Evolutionary conservation across 2,888 invertebrate genomes (phyloP).

Genomic region (Nemurella pictetii): DNA sequence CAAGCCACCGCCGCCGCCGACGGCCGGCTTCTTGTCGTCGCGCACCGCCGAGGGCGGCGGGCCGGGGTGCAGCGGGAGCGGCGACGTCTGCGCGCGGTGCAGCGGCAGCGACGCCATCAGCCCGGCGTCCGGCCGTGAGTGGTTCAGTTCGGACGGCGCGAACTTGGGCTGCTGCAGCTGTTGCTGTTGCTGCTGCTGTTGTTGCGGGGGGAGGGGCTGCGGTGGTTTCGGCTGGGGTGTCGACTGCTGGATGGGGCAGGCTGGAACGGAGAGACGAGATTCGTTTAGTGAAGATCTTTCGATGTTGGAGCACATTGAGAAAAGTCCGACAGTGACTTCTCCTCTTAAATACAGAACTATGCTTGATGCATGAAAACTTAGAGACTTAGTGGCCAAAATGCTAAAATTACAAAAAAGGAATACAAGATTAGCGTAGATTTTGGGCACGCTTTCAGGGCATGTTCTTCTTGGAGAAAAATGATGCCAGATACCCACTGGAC

Average conservation of each 20-base stretch:
- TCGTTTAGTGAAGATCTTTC: neutral
- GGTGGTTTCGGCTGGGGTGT: constrained; percentile 48
- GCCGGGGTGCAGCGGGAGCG: constrained; percentile 49
- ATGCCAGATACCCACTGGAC: no score
- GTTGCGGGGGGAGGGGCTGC: constrained; percentile 46
- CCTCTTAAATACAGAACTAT: no score
- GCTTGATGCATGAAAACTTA: no score
- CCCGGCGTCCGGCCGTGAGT: constrained; percentile 64
- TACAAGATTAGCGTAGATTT: no score
- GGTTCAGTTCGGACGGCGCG: constrained; percentile 51
- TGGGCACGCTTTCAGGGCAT: no score
- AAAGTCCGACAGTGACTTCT: no score
- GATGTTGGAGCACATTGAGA: no score
- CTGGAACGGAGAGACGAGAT: neutral
- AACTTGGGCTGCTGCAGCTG: constrained; percentile 38
- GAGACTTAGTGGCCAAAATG: no score
- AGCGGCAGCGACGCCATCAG: constrained; percentile 58
- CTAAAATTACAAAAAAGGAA: no score
- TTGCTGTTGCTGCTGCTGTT: no score
- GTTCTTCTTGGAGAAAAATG: no score
- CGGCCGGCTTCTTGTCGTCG: constrained; percentile 34
- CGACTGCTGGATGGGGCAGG: constrained; percentile 24
- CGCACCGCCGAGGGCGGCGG: constrained; percentile 35
- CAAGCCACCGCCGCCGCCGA: constrained; percentile 46
- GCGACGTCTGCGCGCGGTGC: constrained; percentile 67